These are phyloP conservation scores for Nymphalis io DNA, from an alignment of 1,140 invertebrate species.

Conservation along the genomic window DNA sequence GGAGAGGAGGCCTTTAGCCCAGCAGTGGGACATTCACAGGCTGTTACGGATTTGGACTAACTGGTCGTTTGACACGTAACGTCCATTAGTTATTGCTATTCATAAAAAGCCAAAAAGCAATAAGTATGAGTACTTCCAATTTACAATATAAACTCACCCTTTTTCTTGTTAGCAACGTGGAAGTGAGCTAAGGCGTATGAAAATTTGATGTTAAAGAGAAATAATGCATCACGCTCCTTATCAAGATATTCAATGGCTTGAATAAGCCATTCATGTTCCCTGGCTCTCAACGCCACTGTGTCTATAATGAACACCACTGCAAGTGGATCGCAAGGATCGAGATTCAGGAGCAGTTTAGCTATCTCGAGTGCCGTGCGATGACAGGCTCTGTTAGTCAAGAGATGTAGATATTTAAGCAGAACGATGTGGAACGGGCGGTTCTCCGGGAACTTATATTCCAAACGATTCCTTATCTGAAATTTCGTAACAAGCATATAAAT, in stretches of 20 bases:
- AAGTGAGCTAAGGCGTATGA: slow-evolving; percentile 87
- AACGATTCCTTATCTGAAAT: slow-evolving; percentile 67
- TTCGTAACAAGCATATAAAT: too few relatives aligned
- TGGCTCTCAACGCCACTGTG: slow-evolving; percentile 91
- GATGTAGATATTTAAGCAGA: slow-evolving; percentile 91
- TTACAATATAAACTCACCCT: slow-evolving; percentile 39
- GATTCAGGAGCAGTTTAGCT: slow-evolving; percentile 87
- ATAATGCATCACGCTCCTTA: slow-evolving; percentile 85
- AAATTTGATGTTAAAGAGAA: slow-evolving; percentile 94
- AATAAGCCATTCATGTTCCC: slow-evolving; percentile 91
- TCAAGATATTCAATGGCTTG: slow-evolving; percentile 87
- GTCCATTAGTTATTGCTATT: too few relatives aligned
- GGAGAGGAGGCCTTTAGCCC: too few relatives aligned
- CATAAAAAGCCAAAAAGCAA: too few relatives aligned
- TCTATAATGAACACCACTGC: slow-evolving; percentile 91
- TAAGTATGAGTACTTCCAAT: too few relatives aligned
- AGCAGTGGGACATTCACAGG: too few relatives aligned
- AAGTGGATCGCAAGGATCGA: slow-evolving; percentile 93
- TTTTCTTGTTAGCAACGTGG: slow-evolving; percentile 82
- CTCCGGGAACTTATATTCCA: slow-evolving; percentile 91
- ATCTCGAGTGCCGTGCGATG: slow-evolving; percentile 91
- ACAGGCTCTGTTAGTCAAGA: slow-evolving; percentile 90
- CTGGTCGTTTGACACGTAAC: too few relatives aligned
- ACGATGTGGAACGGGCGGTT: slow-evolving; percentile 93
- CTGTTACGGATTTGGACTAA: too few relatives aligned